These are phyloP conservation scores for Rhinogobio ventralis DNA, from an alignment of 2,797 vertebrate genomes.

Conservation along the genomic window DNA sequence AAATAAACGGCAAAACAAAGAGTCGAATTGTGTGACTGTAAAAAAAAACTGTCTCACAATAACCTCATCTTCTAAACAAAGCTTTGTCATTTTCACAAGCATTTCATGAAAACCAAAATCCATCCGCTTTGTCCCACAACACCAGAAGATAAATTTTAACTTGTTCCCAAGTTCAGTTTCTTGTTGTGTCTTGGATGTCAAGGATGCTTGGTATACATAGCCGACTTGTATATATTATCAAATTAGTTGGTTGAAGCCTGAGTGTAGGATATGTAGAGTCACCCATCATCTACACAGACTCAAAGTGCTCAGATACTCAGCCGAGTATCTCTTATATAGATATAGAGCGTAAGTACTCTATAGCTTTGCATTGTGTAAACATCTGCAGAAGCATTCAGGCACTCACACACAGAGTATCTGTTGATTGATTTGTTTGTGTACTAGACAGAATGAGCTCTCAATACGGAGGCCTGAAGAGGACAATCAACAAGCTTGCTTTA, in stretches of 20 bases:
- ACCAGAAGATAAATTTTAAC: conserved; percentile 19
- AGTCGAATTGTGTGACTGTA: conserved; percentile 46
- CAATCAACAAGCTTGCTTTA: conserved; percentile 56
- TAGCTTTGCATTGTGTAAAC: conserved; percentile 59
- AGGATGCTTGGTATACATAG: conserved; percentile 12
- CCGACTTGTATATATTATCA: conserved; percentile 16
- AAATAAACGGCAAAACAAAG: conserved; percentile 60
- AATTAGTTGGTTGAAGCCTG: background rate
- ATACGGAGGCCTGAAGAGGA: conserved; percentile 63
- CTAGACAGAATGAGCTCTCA: conserved; percentile 62
- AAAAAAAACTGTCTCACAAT: conserved; percentile 16
- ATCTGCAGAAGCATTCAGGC: conserved; percentile 54
- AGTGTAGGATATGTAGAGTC: background rate
- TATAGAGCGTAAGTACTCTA: conserved; percentile 36
- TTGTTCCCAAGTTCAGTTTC: conserved; percentile 25
- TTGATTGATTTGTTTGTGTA: conserved; percentile 66
- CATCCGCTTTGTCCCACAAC: conserved; percentile 27
- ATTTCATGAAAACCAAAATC: conserved; percentile 36
- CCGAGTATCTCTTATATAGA: conserved; percentile 23
- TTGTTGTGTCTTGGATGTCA: conserved; percentile 40
- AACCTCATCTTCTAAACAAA: conserved; percentile 32
- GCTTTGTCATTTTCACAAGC: conserved; percentile 20
- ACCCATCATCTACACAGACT: background rate
- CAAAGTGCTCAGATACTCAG: background rate
- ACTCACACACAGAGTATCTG: conserved; percentile 55